Base-by-base conservation (phyloP, 2,888 invertebrate species). In the Saturnia japonica region DNA sequence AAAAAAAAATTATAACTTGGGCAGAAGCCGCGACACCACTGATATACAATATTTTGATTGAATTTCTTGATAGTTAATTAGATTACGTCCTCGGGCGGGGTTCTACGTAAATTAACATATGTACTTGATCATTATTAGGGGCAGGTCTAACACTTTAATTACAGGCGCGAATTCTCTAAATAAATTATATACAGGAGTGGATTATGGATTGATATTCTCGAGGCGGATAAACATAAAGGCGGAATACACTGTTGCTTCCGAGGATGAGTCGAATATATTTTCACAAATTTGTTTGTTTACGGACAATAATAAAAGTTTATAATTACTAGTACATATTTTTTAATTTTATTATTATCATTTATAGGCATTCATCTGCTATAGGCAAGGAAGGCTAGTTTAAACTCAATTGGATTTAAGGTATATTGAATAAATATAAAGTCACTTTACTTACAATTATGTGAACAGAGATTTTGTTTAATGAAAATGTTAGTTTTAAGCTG, bases 31-130 rank as follows among this genome's bases (percentile, higher is more conserved):
- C n/a, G 54, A 54, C 54, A 22, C 22, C 11, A 22, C 54, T 22
- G 54, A 22, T 54, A 54, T 22, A 54, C 54, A 22, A 54, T 54
- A 54, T 54, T 54, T 54, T 22, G 54, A 54, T 54, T 22, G 22
- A 22, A n/a, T 54, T 54, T 54, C 54, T 54, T 54, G 22, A 54
- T 54, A 54, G 54, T 22, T 54, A 54, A 54, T 54, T 54, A n/a
- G 54, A 54, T 54, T 54, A 54, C 4, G 47, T 1, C 54, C 22
- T 11, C 54, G 22, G 54, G 54, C 54, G 54, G 22, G 54, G 22
- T 54, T 11, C 54, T 54, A n/a, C 54, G 54, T 22, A 22, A 54
- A 54, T 54, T 54, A 54, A 54, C 54, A 54, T 54, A n/a, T n/a
- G n/a, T n/a, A 22, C 54, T 54, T 22, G 22, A 54, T 22, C 54